A percentile compares a stretch with the other conserved stretches of the same genome.
Evolutionary conservation across 2,888 invertebrate genomes (phyloP).

Genomic region (Abrostola tripartita): DNA sequence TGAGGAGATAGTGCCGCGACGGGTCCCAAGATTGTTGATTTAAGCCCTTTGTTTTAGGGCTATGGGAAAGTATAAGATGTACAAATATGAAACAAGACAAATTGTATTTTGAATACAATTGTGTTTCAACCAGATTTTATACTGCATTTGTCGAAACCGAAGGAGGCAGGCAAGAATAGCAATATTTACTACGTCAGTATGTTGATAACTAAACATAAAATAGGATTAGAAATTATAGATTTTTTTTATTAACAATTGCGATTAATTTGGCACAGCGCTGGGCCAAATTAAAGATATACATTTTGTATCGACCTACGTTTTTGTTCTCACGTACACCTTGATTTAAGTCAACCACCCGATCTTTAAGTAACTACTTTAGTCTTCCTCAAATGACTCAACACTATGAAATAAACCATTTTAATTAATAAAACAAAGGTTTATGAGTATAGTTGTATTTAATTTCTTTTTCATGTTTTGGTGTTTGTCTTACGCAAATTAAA

Average conservation of each 20-base stretch:
- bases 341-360: constrained; percentile 7
- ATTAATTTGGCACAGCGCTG: neutral
- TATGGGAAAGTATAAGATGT: constrained; percentile 64
- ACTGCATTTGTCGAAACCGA: constrained; percentile 18
- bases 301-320: constrained; percentile 6
- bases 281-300: neutral
- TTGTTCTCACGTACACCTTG: constrained; percentile 36
- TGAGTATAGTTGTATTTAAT: neutral
- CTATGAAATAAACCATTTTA: neutral
- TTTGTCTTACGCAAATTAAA: too few relatives aligned
- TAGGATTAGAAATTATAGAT: too few relatives aligned
- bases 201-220: constrained; percentile 2
- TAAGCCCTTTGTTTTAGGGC: constrained; percentile 72
- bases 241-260: neutral
- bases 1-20: constrained; percentile 72
- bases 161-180: neutral
- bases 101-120: constrained; percentile 34
- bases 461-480: neutral
- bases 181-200: neutral
- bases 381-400: constrained; percentile 26
- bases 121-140: constrained; percentile 36
- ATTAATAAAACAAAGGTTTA: neutral
- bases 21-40: constrained; percentile 73
- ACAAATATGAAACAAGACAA: constrained; percentile 54
- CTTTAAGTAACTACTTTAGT: neutral